phyloP scores from a whole-genome alignment of 2,113 vertebrate genomes.

The Brachyistius frenatus region DNA sequence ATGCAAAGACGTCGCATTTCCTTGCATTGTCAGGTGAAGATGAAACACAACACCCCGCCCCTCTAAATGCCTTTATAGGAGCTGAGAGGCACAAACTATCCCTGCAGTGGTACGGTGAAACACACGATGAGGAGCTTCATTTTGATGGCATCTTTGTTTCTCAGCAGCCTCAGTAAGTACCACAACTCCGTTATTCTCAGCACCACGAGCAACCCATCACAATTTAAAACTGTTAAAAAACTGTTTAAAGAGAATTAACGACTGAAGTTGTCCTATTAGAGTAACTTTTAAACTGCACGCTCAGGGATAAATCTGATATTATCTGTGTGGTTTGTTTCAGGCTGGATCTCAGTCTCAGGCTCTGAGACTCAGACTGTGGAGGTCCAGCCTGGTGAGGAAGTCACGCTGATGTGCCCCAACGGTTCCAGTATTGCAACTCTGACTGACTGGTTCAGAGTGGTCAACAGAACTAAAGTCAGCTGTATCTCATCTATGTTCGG shows the following conservation, averaged over 20 bases:
- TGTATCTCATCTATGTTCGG: not conserved
- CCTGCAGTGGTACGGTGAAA: not conserved
- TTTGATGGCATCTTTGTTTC: not conserved
- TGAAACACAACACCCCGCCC: too few relatives aligned
- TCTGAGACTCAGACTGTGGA: not conserved
- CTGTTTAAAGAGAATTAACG: too few relatives aligned
- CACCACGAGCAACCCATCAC: too few relatives aligned
- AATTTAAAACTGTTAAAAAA: too few relatives aligned
- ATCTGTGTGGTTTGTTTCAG: not conserved
- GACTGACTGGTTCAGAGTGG: not conserved
- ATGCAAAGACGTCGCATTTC: too few relatives aligned
- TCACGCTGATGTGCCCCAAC: conserved; percentile 20
- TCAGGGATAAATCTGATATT: too few relatives aligned
- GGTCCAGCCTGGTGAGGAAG: not conserved
- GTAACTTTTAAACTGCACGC: too few relatives aligned
- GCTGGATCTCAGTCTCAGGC: conserved; percentile 9
- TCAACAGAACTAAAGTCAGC: not conserved
- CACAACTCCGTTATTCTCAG: not conserved
- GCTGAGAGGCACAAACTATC: not conserved
- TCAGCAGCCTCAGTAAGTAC: conserved; percentile 4
- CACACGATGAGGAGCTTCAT: not conserved
- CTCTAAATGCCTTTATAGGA: not conserved
- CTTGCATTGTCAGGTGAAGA: too few relatives aligned
- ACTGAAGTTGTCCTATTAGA: too few relatives aligned
- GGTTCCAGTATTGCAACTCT: fast-evolving